Conservation (phyloP, 2,888 invertebrate genomes). For the Mesoligia furuncula region DNA sequence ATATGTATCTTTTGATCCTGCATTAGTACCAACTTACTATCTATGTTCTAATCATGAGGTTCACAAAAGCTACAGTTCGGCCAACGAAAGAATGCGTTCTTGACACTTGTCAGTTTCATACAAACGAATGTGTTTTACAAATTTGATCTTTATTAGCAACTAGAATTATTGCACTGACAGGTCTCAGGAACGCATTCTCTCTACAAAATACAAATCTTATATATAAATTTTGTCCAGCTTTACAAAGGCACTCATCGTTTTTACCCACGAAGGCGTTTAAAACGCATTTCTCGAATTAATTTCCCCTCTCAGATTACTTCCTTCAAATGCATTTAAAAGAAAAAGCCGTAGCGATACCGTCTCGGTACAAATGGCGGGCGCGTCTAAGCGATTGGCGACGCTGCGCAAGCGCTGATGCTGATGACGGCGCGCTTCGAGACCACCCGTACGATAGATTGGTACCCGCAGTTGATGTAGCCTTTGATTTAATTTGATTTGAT, state of each 20-base stretch:
- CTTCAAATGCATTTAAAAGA: conserved; percentile 42
- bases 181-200: not conserved
- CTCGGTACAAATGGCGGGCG: conserved; percentile 50
- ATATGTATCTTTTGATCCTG: not conserved
- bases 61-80: not conserved
- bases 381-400: conserved; percentile 67
- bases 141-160: not conserved
- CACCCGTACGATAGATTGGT: conserved; percentile 55
- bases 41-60: not conserved
- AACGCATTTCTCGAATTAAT: conserved; percentile 26
- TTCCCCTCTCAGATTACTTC: conserved; percentile 41
- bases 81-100: not conserved
- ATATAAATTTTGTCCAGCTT: not conserved
- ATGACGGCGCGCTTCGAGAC: conserved; percentile 57
- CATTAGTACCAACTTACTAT: not conserved
- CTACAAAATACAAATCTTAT: not conserved
- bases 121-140: not conserved
- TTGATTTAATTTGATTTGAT: conserved; percentile 45
- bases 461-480: conserved; percentile 36
- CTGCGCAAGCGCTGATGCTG: conserved; percentile 58
- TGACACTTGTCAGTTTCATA: not conserved
- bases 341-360: conserved; percentile 28
- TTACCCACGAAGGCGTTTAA: conserved; percentile 15
- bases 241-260: not conserved
- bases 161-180: not conserved